phyloP scores from a whole-genome alignment of 2,113 vertebrate species.

The Tragelaphus strepsiceros region DNA sequence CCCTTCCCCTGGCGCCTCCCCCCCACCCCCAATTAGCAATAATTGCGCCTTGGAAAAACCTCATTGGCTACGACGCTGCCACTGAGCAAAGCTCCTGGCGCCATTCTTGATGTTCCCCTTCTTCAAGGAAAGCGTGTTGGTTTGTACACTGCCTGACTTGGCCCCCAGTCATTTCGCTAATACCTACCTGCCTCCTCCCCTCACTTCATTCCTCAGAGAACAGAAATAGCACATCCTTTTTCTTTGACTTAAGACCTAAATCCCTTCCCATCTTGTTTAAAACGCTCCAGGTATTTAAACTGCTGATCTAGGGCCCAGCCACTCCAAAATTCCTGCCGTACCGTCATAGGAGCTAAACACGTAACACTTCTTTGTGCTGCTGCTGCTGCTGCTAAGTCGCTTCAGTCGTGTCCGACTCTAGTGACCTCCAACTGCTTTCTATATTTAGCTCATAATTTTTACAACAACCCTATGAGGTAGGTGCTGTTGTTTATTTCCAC shows the following conservation, averaged over 20 bases:
- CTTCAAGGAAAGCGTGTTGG: background rate
- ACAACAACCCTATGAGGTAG: background rate
- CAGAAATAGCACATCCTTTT: background rate
- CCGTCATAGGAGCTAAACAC: background rate
- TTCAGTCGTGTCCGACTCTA: background rate
- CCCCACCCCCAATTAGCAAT: background rate
- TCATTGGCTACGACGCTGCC: background rate
- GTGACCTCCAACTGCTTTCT: background rate
- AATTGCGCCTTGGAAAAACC: background rate
- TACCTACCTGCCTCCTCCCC: background rate
- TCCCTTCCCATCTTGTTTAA: background rate
- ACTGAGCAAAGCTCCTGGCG: background rate
- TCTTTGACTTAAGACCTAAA: background rate
- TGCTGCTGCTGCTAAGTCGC: too few relatives aligned
- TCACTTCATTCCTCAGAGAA: background rate
- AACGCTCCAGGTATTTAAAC: background rate
- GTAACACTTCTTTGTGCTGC: background rate
- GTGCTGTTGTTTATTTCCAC: constrained; percentile 1
- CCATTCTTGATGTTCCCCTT: background rate
- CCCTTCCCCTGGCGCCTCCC: background rate
- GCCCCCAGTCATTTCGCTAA: background rate
- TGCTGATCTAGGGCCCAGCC: background rate
- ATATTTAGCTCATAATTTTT: background rate
- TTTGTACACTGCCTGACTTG: background rate
- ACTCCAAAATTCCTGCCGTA: background rate